phyloP scores from a whole-genome alignment of 2,888 invertebrate species.

The Aporophyla nigra region DNA sequence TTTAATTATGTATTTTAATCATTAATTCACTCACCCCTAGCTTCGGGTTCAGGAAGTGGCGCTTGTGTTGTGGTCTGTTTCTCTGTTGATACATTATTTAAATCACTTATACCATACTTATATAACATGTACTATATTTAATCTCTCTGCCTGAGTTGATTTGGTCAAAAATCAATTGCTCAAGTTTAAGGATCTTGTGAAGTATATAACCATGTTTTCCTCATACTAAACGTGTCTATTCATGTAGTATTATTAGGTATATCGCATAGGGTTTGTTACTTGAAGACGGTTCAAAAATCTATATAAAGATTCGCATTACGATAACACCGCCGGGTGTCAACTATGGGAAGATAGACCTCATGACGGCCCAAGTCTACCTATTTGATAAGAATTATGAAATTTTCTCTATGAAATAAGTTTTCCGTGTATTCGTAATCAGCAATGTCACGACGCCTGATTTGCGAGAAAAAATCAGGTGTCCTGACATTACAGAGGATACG shows the following conservation, averaged over 20 bases:
- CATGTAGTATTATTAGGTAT: background rate
- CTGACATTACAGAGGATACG: too few relatives aligned
- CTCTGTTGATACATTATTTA: slow-evolving; percentile 25
- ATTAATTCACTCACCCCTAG: slow-evolving; percentile 32
- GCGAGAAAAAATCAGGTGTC: too few relatives aligned
- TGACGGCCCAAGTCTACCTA: background rate
- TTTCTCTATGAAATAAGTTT: background rate
- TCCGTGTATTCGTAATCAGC: background rate
- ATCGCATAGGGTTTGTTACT: background rate
- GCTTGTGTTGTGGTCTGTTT: background rate
- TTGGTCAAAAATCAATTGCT: background rate
- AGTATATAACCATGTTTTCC: slow-evolving; percentile 2
- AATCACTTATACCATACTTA: background rate
- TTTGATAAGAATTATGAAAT: too few relatives aligned
- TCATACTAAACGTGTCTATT: background rate
- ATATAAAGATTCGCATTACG: background rate
- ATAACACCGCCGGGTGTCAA: background rate
- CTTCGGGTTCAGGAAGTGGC: background rate
- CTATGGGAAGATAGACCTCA: background rate
- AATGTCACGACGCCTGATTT: too few relatives aligned
- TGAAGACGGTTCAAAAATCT: background rate
- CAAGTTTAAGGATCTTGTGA: too few relatives aligned
- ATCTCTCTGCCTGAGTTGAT: background rate
- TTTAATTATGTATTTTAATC: background rate
- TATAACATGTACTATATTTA: background rate